Conservation (phyloP, 2,888 invertebrate species). For the Lutraria lutraria region DNA sequence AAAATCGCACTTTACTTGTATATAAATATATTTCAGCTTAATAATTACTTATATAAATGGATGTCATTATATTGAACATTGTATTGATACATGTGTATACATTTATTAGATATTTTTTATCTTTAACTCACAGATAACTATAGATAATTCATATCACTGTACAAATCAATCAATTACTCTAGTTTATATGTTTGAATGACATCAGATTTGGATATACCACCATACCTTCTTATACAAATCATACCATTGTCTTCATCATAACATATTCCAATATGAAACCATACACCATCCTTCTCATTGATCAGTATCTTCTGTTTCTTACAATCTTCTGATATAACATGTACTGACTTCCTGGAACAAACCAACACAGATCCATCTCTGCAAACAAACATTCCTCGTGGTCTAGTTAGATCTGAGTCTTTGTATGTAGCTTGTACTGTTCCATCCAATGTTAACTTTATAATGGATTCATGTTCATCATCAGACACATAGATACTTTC, state of each 20-base stretch:
- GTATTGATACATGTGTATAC: too few species aligned
- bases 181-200: neutral
- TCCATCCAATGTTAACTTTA: conserved; percentile 26
- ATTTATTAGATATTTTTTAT: too few species aligned
- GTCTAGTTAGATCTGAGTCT: conserved; percentile 19
- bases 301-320: neutral
- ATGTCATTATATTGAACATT: too few species aligned
- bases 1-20: too few species aligned
- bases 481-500: conserved; percentile 37
- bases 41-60: too few species aligned
- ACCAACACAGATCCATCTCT: conserved; percentile 34
- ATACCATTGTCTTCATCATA: neutral
- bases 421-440: conserved; percentile 20
- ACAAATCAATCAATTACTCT: neutral
- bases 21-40: too few species aligned
- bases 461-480: conserved; percentile 19
- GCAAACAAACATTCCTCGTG: conserved; percentile 31
- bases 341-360: neutral
- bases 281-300: neutral
- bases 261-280: neutral
- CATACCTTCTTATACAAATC: neutral
- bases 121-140: too few species aligned
- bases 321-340: conserved; percentile 2
- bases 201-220: neutral
- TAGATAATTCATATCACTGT: too few species aligned